Evolutionary conservation across 2,888 invertebrate genomes (phyloP), one percentile per base, ranked within the genome.

Genomic region (Athrips mouffetella): DNA sequence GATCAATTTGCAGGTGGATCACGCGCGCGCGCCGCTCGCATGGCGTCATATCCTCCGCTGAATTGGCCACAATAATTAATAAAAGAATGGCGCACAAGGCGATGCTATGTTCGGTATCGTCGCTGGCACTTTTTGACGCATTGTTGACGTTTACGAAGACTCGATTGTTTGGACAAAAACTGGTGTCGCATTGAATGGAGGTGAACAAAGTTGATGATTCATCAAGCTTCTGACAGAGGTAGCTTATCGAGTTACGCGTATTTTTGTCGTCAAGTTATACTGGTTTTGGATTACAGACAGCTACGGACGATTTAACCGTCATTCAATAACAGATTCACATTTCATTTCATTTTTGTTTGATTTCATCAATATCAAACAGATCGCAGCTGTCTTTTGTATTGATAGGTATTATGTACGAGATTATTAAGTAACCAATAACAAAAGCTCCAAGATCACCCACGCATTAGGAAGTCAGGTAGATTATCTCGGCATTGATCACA

Each of bases 1-100:
- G 70, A 63, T 64, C 66, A 62, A 78, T 87, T 84, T 68, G 83
- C 75, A 88, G 81, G 79, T 76, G 70, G 76, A 65, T 82, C 87
- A 87, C 87, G 87, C 76, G 67, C 80, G 60, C 59, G 58, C 73
- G 72, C 70, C 70, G 73, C 69, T 76, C 67, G 66, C 73, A 76
- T 83, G 84, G 77, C 86, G 84, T 88, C 87, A 88, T 83, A 87
- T 88, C 87, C 87, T 86, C 76, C 54, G 67, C 77, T 67, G 73
- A 80, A 84, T 85, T 86, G 84, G 85, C 66, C 71, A 79, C 71
- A 64, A 70, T 76, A 83, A 86, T 87, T 86, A 87, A 86, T 87
- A 86, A 87, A 86, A 86, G 77, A 76, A 78, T 74, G 76, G 84
- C 76, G 84, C 76, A 67, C 77, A 75, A 73, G 66, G 67, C 70